Conservation (phyloP, 2,888 invertebrate species). For the Esperia sulphurella region DNA sequence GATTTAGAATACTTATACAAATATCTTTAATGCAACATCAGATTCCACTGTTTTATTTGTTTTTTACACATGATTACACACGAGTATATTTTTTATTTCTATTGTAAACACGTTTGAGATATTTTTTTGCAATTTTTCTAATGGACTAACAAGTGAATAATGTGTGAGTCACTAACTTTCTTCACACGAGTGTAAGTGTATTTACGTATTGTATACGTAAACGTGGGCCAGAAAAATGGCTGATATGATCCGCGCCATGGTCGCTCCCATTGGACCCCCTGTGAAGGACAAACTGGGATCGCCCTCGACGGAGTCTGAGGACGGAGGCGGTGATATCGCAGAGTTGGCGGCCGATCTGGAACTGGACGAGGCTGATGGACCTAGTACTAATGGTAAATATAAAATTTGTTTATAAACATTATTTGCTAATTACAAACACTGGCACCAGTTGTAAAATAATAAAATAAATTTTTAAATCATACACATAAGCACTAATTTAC, state of each 20-base stretch:
- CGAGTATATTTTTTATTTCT: slow-evolving; percentile 24
- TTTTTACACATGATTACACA: background rate
- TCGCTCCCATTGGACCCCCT: slow-evolving; percentile 82
- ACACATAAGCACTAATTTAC: too few species aligned
- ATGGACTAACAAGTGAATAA: slow-evolving; percentile 28
- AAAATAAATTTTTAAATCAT: too few species aligned
- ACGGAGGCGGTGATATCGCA: slow-evolving; percentile 84
- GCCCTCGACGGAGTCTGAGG: slow-evolving; percentile 92
- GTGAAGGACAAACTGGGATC: slow-evolving; percentile 88
- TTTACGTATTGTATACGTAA: slow-evolving; percentile 15
- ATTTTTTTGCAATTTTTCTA: slow-evolving; percentile 26
- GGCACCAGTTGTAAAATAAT: too few species aligned
- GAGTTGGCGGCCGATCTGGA: slow-evolving; percentile 83
- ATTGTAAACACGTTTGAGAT: slow-evolving; percentile 46
- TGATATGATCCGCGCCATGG: slow-evolving; percentile 84
- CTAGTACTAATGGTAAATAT: slow-evolving; percentile 77
- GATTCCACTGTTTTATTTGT: background rate
- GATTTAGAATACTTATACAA: background rate
- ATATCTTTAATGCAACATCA: background rate
- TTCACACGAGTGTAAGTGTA: slow-evolving; percentile 24
- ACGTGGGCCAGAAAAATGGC: slow-evolving; percentile 72
- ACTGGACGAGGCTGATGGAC: slow-evolving; percentile 84
- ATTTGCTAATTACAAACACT: too few species aligned
- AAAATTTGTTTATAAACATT: too few species aligned
- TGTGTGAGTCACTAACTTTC: slow-evolving; percentile 50